A percentile compares a stretch with the other conserved stretches of the same genome.
Conservation (phyloP, 1,140 invertebrate species). For the Arion vulgaris region DNA sequence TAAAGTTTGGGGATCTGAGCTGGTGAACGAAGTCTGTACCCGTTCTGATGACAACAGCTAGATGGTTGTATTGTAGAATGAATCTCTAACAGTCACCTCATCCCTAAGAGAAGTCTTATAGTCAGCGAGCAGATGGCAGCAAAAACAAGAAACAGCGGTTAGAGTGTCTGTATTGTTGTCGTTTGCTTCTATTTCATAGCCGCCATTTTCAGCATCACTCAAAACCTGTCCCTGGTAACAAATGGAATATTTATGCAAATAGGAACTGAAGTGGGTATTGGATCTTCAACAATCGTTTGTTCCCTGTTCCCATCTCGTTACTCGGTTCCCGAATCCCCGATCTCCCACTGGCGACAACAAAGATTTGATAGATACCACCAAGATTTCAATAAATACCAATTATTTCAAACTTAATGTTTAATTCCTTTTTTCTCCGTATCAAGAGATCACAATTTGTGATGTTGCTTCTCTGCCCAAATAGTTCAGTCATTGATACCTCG, state of each 20-base stretch:
- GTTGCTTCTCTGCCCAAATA: too few species aligned
- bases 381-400: constrained; percentile 16
- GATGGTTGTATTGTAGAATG: background rate
- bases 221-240: background rate
- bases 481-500: too few species aligned
- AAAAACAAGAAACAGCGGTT: constrained; percentile 14
- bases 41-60: background rate
- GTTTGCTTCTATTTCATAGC: constrained; percentile 21
- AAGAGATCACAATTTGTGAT: constrained; percentile 17
- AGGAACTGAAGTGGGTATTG: background rate
- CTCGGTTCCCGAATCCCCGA: background rate
- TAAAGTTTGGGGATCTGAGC: background rate
- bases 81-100: background rate
- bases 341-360: background rate
- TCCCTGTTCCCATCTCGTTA: constrained; percentile 15
- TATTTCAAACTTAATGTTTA: constrained; percentile 26
- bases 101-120: background rate
- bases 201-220: constrained; percentile 22
- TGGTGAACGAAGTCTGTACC: constrained; percentile 15
- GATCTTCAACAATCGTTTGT: background rate
- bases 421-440: background rate
- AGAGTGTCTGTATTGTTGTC: constrained; percentile 7
- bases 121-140: constrained; percentile 3
- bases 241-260: constrained; percentile 35
- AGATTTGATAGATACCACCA: background rate